These are phyloP conservation scores for rat (Rattus norvegicus) DNA, from an alignment of 2,113 vertebrate species.

Conservation along the genomic window GRCr8 NC_086020.1:138518001-138518500, in stretches of 20 bases:
- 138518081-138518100: background rate
- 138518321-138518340: constrained; percentile 86
- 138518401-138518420: constrained; percentile 89
- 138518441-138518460: constrained; percentile 87
- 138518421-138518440: constrained; percentile 89
- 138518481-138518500: constrained; percentile 80
- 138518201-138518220: background rate
- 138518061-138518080: background rate
- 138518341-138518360: constrained; percentile 82
- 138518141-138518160: background rate
- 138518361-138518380: constrained; percentile 84
- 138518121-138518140: background rate
- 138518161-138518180: background rate
- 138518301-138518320: constrained; percentile 83
- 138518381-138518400: constrained; percentile 88
- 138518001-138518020: background rate
- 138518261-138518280: constrained; percentile 68
- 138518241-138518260: constrained; percentile 68
- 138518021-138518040: too few species aligned
- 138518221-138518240: constrained; percentile 56
- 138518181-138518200: background rate
- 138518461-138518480: constrained; percentile 81
- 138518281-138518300: constrained; percentile 77
- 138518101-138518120: background rate
- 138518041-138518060: background rate